Evolutionary conservation across 2,888 invertebrate genomes (phyloP).

Genomic region (Andrena chrysosceles): DNA sequence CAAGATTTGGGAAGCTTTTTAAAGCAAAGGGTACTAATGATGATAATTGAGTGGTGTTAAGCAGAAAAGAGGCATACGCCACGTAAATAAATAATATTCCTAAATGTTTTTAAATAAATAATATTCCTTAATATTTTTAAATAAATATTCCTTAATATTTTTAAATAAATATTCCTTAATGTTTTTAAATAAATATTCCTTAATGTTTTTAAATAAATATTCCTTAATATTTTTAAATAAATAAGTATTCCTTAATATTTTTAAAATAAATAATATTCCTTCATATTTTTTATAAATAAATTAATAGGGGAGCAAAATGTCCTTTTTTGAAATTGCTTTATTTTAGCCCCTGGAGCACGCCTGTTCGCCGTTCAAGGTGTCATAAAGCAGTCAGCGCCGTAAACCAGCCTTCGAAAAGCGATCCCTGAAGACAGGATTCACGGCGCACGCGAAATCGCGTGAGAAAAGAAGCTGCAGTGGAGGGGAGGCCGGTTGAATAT

Average conservation of each 20-base stretch:
- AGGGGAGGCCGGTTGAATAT: conserved; percentile 19
- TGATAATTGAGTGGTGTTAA: neutral
- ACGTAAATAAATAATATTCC: neutral
- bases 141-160: too few species aligned
- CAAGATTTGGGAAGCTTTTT: neutral
- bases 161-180: too few species aligned
- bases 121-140: too few species aligned
- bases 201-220: too few species aligned
- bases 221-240: too few species aligned
- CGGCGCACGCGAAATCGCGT: conserved; percentile 13
- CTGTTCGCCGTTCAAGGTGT: neutral
- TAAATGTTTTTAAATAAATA: too few species aligned
- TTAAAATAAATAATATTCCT: too few species aligned
- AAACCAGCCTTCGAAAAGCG: neutral
- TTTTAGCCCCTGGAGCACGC: neutral
- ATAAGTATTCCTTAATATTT: too few species aligned
- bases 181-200: too few species aligned
- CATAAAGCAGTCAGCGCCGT: neutral
- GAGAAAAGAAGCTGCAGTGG: conserved; percentile 10
- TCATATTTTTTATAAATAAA: neutral
- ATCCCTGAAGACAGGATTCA: neutral
- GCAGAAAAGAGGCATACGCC: neutral
- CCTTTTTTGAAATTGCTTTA: neutral
- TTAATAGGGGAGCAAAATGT: neutral
- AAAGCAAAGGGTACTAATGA: neutral